Percentiles rank a stretch among this genome's conserved stretches.
phyloP scores from a whole-genome alignment of 2,113 vertebrate genomes.

The Cyanistes caeruleus region DNA sequence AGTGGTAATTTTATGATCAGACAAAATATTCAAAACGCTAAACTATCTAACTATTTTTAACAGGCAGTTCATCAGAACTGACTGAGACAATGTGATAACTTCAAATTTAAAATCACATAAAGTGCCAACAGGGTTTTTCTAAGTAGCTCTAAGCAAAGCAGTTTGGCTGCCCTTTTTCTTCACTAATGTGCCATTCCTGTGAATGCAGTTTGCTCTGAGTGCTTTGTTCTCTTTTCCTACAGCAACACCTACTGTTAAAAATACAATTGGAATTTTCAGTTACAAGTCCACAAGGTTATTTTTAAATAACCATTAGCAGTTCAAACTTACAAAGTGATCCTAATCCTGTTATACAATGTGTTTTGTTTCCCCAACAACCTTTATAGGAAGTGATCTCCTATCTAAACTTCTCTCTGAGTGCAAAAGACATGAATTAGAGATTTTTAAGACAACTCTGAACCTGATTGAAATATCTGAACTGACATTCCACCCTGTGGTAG shows the following conservation, averaged over 20 bases:
- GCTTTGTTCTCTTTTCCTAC: conserved; percentile 37
- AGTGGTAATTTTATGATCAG: neutral
- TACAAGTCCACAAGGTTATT: neutral
- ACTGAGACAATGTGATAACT: neutral
- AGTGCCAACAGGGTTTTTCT: neutral
- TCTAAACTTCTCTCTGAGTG: neutral
- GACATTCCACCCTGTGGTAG: neutral
- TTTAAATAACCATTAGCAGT: conserved; percentile 26
- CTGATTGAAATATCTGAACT: conserved; percentile 14
- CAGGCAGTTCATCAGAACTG: neutral
- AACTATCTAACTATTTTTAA: neutral
- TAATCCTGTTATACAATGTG: conserved; percentile 56
- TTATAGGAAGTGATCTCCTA: neutral
- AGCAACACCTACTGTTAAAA: conserved; percentile 66
- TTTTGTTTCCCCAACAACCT: conserved; percentile 38
- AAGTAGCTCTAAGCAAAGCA: neutral
- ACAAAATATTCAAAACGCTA: neutral
- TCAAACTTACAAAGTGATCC: conserved; percentile 14
- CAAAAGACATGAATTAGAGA: conserved; percentile 10
- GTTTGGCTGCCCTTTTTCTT: neutral
- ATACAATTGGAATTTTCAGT: conserved; percentile 29
- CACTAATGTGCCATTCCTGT: neutral
- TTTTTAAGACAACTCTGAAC: conserved; percentile 14
- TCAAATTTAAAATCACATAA: neutral
- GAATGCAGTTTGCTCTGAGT: neutral